Evolutionary conservation across 2,113 vertebrate genomes (phyloP), one percentile per base, ranked within the genome.

Genomic region (Nesospiza acunhae): DNA sequence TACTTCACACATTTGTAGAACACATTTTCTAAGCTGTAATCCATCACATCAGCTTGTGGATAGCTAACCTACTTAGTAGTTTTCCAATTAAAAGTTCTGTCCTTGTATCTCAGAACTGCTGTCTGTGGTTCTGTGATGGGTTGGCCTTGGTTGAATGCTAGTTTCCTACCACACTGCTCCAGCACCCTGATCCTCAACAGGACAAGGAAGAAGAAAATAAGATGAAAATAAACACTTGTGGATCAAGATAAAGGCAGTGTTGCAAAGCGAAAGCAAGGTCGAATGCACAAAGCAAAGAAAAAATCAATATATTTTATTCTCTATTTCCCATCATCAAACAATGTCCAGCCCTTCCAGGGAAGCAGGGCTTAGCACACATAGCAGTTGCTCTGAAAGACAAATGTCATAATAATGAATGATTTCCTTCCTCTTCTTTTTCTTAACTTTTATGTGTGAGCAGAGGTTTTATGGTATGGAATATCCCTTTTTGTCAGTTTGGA

Each of bases 401-500:
- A 33, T 24, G 9, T 28, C 27, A 37, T 46, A 46, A 39, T 16
- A 39, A 74, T 11, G 4, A 50, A 28, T 17, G 0, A 19, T 82
- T 67, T 59, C 5, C 10, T 82, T 39, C 9, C 15, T 52, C 33
- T 13, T 67, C 13, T 50, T 89, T 52, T 42, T 46, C 12, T 39
- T 46, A n/a, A 6, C 15, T 46, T 81, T 60, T 75, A 39, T 28
- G 20, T 67, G 33, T 74, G 77, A 46, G 13, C 28, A 60, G 19
- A 67, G 0, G 0, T 33, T 50, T 15, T 23, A 44, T 1, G 1
- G 28, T 46, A n/a, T 18, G 20, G 28, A 60, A 68, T 30, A 68
- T 15, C 30, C 6, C 7, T 68, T 82, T 75, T 35, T 30, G 13
- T 60, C 28, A 53, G 24, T 82, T 75, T 60, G 27, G 24, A 24